Evolutionary conservation across 1,140 invertebrate species (phyloP).

Genomic region (Onthophagus taurus): DNA sequence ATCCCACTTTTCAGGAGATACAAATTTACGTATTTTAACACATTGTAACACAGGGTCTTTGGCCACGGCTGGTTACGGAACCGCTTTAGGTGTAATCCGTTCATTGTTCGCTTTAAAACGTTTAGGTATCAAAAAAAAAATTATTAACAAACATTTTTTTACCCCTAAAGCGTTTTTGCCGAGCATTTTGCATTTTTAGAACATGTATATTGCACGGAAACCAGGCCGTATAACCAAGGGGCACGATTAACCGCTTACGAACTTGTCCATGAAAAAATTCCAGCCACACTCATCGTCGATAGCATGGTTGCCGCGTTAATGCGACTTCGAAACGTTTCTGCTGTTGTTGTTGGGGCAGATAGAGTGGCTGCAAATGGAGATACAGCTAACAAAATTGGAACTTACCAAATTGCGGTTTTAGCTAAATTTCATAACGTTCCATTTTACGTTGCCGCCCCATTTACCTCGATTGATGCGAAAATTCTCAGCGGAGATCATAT

Average conservation of each 20-base stretch:
- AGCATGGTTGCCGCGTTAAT: conserved; percentile 89
- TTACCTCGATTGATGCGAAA: conserved; percentile 82
- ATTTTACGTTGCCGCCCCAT: conserved; percentile 92
- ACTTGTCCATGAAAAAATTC: conserved; percentile 86
- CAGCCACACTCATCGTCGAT: conserved; percentile 88
- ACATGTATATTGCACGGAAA: conserved; percentile 92
- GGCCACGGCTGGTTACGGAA: conserved; percentile 95
- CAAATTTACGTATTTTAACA: conserved; percentile 67
- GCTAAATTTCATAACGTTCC: conserved; percentile 87
- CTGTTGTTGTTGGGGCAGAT: conserved; percentile 83
- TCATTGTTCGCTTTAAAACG: conserved; percentile 59
- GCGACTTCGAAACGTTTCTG: conserved; percentile 64
- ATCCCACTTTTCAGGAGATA: conserved; percentile 42
- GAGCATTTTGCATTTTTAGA: conserved; percentile 51
- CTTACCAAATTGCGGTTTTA: conserved; percentile 91
- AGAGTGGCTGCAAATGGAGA: conserved; percentile 92
- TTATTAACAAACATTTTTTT: too few species aligned
- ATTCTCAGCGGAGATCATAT: conserved; percentile 76
- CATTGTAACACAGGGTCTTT: conserved; percentile 98
- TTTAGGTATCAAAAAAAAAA: conserved; percentile 71
- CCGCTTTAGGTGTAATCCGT: conserved; percentile 90
- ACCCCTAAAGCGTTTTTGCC: too few species aligned
- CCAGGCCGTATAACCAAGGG: conserved; percentile 96
- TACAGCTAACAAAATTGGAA: conserved; percentile 99
- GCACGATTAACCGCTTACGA: conserved; percentile 93